phyloP scores from a whole-genome alignment of 2,797 vertebrate genomes.

The Sebastes vulpes region DNA sequence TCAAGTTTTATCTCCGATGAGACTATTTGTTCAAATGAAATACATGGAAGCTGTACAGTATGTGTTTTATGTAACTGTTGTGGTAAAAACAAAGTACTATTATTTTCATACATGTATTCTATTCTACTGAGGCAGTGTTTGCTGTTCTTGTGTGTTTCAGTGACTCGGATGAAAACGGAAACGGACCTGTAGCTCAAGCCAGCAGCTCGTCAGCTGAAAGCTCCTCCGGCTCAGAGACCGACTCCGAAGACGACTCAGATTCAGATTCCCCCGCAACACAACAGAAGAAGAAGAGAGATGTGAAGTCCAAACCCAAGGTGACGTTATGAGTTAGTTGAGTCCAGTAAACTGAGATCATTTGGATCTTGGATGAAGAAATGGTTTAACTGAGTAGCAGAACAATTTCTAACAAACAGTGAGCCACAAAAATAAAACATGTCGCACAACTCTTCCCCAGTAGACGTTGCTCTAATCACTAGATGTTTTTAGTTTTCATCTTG shows the following conservation, averaged over 20 bases:
- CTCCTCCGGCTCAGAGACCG: constrained; percentile 82
- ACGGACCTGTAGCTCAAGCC: constrained; percentile 66
- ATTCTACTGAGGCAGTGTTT: neutral
- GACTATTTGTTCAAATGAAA: neutral
- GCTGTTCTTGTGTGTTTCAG: constrained; percentile 48
- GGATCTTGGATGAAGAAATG: neutral
- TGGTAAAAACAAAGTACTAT: neutral
- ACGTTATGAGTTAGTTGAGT: neutral
- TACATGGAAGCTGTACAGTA: neutral
- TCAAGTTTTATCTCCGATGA: neutral
- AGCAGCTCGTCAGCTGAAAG: constrained; percentile 84
- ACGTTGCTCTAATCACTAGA: neutral
- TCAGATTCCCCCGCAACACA: constrained; percentile 67
- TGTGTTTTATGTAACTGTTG: neutral
- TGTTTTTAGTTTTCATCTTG: neutral
- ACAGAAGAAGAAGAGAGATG: constrained; percentile 55
- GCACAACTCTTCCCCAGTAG: neutral
- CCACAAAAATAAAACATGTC: neutral
- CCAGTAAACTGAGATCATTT: neutral
- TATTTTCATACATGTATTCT: neutral
- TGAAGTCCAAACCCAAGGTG: constrained; percentile 69
- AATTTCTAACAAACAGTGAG: neutral
- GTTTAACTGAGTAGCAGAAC: neutral
- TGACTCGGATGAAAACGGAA: constrained; percentile 72
- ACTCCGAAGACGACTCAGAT: constrained; percentile 85